Base-by-base conservation (phyloP, 2,797 vertebrate genomes). In the Vireo griseus region DNA sequence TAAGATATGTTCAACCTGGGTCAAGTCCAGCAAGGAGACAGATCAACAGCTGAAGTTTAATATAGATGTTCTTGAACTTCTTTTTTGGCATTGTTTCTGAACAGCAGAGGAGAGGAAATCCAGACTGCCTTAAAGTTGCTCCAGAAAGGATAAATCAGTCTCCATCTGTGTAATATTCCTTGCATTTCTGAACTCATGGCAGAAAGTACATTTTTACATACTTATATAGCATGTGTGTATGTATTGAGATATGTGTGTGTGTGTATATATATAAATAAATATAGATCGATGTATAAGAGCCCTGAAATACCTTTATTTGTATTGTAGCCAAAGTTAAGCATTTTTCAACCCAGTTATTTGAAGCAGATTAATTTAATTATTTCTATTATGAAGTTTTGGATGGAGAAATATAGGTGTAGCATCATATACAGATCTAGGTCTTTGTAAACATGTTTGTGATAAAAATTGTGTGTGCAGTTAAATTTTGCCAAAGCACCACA, bases 121-220 rank as follows among this genome's bases (percentile, higher is more conserved):
- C 65, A 91, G 81, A 71, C 16, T 69, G 58, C 65, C 65, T 80
- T 75, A 51, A 92, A 87, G 86, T n/a, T 91, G 33, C 24, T 96
- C 86, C 84, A 95, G 78, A 83, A 93, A 93, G 68, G 75, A 91
- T 80, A 83, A 90, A 92, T 90, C 87, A 83, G 8, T 59, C 37
- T 77, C 47, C n/a, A 78, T 88, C 62, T 95, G 65, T 77, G 76
- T 72, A 85, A 50, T 95, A 86, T 37, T 90, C 28, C 21, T 80
- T 89, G 50, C 24, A 39, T 83, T 95, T 94, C 69, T 86, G 31
- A 96, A 67, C 13, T 19, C 37, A 54, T 58, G 39, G 62, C 45
- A 87, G 57, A 91, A 85, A 74, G 31, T 44, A 18, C 6, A 80
- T 81, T 83, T 93, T 54, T 73, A 52, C 47, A 17, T 68, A 65